Evolutionary conservation across 2,113 vertebrate species (phyloP).

Genomic region (Hippocampus barbouri): DNA sequence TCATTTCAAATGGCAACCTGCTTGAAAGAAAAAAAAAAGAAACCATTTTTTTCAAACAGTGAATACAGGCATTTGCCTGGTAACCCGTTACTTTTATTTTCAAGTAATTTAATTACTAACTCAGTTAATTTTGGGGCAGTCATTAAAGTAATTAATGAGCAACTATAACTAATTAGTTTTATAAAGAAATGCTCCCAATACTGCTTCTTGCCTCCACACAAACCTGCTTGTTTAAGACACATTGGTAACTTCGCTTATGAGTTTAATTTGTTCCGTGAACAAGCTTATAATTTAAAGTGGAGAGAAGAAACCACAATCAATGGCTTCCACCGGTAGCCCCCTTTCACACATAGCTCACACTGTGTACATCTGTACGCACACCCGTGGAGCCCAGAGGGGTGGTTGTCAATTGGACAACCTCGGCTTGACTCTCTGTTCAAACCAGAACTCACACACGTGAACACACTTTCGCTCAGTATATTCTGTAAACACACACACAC

Average conservation of each 20-base stretch:
- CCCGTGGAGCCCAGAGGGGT: slow-evolving; percentile 28
- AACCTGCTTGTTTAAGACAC: slow-evolving; percentile 4
- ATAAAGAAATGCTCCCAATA: too few relatives aligned
- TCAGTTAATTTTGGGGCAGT: too few relatives aligned
- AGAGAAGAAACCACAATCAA: not conserved
- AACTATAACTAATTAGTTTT: too few relatives aligned
- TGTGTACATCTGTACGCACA: slow-evolving; percentile 25
- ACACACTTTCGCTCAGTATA: slow-evolving; percentile 32
- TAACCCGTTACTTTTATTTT: too few relatives aligned
- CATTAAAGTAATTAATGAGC: too few relatives aligned
- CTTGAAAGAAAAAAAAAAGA: too few relatives aligned
- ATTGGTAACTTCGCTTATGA: not conserved
- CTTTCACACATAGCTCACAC: slow-evolving; percentile 37
- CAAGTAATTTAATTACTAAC: too few relatives aligned
- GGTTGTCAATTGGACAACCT: slow-evolving; percentile 35
- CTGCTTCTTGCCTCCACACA: not conserved
- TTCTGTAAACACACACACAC: slow-evolving; percentile 18
- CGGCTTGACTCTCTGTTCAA: slow-evolving; percentile 35
- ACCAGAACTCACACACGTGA: slow-evolving; percentile 8
- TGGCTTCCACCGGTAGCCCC: slow-evolving; percentile 18
- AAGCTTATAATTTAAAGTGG: not conserved
- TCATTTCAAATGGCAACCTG: too few relatives aligned
- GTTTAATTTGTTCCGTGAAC: not conserved
- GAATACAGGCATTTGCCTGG: too few relatives aligned
- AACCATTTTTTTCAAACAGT: too few relatives aligned